Evolutionary conservation across 2,113 vertebrate species (phyloP), one percentile per base, ranked within the genome.

Genomic region (Lampris incognitus): DNA sequence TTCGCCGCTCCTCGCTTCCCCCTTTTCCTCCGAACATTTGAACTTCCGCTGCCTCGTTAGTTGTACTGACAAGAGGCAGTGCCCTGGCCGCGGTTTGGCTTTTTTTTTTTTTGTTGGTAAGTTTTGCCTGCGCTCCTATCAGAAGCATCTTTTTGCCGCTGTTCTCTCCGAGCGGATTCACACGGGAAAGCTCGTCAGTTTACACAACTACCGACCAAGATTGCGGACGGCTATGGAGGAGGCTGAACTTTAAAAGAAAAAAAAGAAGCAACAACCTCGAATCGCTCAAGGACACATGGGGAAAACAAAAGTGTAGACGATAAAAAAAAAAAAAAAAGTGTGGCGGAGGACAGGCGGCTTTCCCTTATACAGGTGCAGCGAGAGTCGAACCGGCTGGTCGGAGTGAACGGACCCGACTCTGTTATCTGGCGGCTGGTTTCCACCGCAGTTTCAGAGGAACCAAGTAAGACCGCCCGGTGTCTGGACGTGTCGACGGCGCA

Each of bases 321-420:
- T 24, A 24, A 24, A 24, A 24, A 24, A 24, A 24, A 24, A 24
- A 24, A 24, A 63, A 52, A 69, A 84, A 86, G 78, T 55, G n/a
- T 83, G 42, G 7, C 7, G 3, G 39, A 39, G 48, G 4, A 55
- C 5, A 57, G 72, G 56, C 77, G 52, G 74, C 56, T 66, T 48
- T 4, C 6, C 70, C 61, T 64, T 48, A 81, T 55, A 88, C 88
- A 90, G 87, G 86, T 89, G 89, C 85, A 71, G 60, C 44, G 56
- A 51, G 50, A 51, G 62, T 46, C 50, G 62, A 74, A 67, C 74
- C 64, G 58, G 0, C 11, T 3, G 6, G 65, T 67, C 77, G 82
- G 79, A 84, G 78, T 72, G 67, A 70, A 81, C 57, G 68, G 68
- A 9, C 37, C 2, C 83, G 80, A 86, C 81, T 66, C 81, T 41